Evolutionary conservation across 2,113 vertebrate genomes (phyloP).

Genomic region (Caranx ignobilis): DNA sequence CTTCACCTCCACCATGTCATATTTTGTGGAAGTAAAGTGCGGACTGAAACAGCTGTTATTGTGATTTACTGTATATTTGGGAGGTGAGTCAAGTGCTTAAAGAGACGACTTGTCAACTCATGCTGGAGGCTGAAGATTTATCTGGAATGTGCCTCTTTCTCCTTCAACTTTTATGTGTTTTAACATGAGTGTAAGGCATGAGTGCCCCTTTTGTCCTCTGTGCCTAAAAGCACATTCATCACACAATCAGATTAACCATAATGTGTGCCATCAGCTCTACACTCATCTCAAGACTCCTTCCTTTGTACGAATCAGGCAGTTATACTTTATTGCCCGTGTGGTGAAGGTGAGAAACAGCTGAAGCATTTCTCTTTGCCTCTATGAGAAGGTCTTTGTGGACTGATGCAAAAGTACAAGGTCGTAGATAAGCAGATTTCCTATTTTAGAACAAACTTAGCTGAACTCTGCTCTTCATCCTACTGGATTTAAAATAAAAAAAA

Average conservation of each 20-base stretch:
- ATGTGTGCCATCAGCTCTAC: not conserved
- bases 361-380: not conserved
- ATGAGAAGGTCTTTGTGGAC: not conserved
- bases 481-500: not conserved
- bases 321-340: not conserved
- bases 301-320: not conserved
- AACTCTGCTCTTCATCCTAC: not conserved
- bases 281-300: not conserved
- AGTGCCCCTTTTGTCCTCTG: not conserved
- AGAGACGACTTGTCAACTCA: not conserved
- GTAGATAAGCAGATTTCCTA: not conserved
- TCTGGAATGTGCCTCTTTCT: not conserved
- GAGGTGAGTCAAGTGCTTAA: not conserved
- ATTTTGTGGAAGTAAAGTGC: not conserved
- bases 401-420: not conserved
- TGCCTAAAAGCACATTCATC: not conserved
- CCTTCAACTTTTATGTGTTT: not conserved
- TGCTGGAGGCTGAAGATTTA: not conserved
- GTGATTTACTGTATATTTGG: conserved; percentile 18
- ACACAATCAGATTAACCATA: not conserved
- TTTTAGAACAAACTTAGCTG: not conserved
- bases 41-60: conserved; percentile 15
- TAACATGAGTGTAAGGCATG: rapidly evolving
- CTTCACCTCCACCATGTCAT: not conserved
- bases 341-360: not conserved